Conservation (phyloP, 1,140 invertebrate genomes). For the Archivesica marissinica region DNA sequence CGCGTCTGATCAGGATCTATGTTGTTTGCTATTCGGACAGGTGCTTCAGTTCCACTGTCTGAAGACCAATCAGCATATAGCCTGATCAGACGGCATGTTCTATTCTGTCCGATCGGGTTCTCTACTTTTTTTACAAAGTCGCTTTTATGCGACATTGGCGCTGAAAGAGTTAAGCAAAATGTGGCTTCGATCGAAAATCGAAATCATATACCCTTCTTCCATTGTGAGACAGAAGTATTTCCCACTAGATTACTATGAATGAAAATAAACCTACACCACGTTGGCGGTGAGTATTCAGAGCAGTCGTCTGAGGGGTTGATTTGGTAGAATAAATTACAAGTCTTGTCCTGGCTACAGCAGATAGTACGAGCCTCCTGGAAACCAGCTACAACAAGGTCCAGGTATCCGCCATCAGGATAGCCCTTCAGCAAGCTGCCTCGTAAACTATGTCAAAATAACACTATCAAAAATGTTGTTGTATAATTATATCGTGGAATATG, state of each 20-base stretch:
- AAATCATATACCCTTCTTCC: too few relatives aligned
- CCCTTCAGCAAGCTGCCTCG: conserved; percentile 14
- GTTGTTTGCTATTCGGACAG: too few relatives aligned
- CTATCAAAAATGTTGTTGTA: neutral
- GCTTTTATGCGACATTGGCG: too few relatives aligned
- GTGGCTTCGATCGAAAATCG: too few relatives aligned
- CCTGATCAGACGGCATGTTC: too few relatives aligned
- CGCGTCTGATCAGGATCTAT: too few relatives aligned
- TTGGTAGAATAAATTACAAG: conserved; percentile 8
- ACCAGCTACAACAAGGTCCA: neutral
- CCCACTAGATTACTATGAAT: neutral
- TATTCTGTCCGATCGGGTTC: too few relatives aligned
- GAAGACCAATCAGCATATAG: too few relatives aligned
- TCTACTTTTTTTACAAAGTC: too few relatives aligned
- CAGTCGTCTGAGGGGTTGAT: conserved; percentile 22
- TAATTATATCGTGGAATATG: neutral
- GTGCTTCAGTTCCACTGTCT: too few relatives aligned
- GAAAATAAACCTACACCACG: conserved; percentile 18
- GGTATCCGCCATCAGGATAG: conserved; percentile 12
- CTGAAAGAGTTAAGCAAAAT: too few relatives aligned
- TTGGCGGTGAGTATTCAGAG: conserved; percentile 16
- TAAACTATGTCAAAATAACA: neutral
- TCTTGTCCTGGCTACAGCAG: neutral
- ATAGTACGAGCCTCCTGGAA: neutral
- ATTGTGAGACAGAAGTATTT: neutral